A percentile compares a stretch with the other conserved stretches of the same genome.
These are phyloP conservation scores for Delia radicum DNA, from an alignment of 1,140 invertebrate species.

Conservation along the genomic window DNA sequence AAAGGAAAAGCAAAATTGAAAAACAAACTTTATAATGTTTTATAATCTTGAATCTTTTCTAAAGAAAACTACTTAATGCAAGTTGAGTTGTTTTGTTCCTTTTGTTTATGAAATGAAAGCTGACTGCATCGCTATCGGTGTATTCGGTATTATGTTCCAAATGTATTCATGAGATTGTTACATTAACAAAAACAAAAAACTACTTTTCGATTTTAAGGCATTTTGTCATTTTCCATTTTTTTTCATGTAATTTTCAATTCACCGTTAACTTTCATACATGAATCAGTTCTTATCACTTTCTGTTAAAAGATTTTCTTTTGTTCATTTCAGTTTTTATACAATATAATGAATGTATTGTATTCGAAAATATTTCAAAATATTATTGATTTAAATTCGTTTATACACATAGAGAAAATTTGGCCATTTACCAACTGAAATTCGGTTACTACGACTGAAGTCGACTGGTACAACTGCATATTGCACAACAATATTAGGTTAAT, in stretches of 20 bases:
- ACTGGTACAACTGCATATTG: no score
- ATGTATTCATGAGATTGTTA: no score
- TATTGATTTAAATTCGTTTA: no score
- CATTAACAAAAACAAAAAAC: neutral
- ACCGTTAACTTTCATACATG: neutral
- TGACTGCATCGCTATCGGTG: neutral
- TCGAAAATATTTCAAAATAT: no score
- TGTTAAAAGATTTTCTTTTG: conserved; percentile 4
- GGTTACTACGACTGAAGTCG: no score
- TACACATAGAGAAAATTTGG: no score
- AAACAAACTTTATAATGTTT: neutral
- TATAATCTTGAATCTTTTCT: neutral
- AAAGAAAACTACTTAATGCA: neutral
- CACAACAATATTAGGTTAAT: no score
- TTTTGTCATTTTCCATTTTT: neutral
- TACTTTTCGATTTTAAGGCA: neutral
- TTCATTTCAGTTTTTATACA: no score
- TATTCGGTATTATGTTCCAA: neutral
- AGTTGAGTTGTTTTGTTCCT: neutral
- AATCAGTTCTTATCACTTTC: conserved; percentile 3
- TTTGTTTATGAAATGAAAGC: neutral
- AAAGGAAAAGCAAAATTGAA: neutral
- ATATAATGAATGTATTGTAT: no score
- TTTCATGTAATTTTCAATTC: neutral
- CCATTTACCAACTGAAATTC: no score